Conservation (phyloP, 1,140 invertebrate genomes). For the Babylonia areolata region DNA sequence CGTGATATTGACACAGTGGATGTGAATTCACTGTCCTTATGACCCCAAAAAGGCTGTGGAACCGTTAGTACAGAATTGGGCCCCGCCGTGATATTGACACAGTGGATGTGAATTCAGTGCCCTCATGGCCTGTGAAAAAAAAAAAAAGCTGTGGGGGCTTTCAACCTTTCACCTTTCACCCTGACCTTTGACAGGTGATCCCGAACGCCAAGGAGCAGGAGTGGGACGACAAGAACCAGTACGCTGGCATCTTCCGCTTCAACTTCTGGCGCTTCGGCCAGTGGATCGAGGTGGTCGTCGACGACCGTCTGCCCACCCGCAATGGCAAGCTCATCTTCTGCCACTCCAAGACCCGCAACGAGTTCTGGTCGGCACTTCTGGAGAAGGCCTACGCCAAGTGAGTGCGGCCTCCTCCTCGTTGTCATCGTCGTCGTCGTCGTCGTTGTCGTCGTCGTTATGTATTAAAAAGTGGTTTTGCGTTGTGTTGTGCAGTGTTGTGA, state of each 20-base stretch:
- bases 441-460: background rate
- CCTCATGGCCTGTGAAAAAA: no score
- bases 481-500: no score
- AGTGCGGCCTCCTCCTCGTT: conserved; percentile 62
- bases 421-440: background rate
- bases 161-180: no score
- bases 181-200: no score
- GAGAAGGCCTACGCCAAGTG: conserved; percentile 92
- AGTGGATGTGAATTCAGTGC: no score
- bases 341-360: conserved; percentile 83
- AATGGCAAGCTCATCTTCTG: conserved; percentile 84
- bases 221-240: conserved; percentile 65
- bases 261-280: conserved; percentile 87
- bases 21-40: no score
- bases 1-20: no score
- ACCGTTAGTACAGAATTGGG: no score
- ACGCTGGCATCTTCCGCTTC: conserved; percentile 80
- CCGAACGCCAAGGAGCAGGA: conserved; percentile 65
- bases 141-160: no score
- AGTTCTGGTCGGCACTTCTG: conserved; percentile 88
- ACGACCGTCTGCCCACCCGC: conserved; percentile 85
- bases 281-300: conserved; percentile 86
- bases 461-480: background rate
- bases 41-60: no score
- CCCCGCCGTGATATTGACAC: no score